Conservation (phyloP, 2,113 vertebrate species). For the Osmerus mordax region DNA sequence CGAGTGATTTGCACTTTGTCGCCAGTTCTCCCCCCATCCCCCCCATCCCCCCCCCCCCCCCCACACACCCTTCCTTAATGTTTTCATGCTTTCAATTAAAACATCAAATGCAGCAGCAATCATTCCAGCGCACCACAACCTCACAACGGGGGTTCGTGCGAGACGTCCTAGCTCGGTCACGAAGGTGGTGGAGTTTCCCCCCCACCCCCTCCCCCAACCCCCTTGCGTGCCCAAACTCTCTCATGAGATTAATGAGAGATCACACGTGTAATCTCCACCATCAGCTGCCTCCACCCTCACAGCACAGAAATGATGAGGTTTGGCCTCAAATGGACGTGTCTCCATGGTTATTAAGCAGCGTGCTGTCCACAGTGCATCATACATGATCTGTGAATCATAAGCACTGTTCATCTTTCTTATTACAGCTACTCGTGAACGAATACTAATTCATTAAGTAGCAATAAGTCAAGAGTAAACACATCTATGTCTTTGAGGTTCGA, state of each 20-base stretch:
- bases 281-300: constrained; percentile 48
- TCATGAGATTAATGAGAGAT: constrained; percentile 65
- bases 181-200: constrained; percentile 30
- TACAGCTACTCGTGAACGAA: no score
- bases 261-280: constrained; percentile 61
- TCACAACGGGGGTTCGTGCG: constrained; percentile 47
- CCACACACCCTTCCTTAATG: constrained; percentile 42
- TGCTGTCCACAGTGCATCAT: neutral
- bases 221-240: constrained; percentile 52
- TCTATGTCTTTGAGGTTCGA: neutral
- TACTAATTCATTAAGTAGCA: no score
- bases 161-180: constrained; percentile 45
- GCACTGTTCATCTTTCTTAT: constrained; percentile 8
- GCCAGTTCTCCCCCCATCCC: constrained; percentile 41
- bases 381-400: no score
- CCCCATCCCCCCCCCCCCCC: neutral
- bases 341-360: constrained; percentile 36
- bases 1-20: constrained; percentile 67
- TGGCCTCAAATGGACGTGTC: constrained; percentile 35
- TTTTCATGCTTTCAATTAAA: constrained; percentile 65
- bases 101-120: constrained; percentile 61
- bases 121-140: constrained; percentile 17
- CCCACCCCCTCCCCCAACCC: neutral
- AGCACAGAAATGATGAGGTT: constrained; percentile 46
- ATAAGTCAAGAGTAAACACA: neutral